phyloP scores from a whole-genome alignment of 2,888 invertebrate genomes.

The Leptodirus hochenwartii region DNA sequence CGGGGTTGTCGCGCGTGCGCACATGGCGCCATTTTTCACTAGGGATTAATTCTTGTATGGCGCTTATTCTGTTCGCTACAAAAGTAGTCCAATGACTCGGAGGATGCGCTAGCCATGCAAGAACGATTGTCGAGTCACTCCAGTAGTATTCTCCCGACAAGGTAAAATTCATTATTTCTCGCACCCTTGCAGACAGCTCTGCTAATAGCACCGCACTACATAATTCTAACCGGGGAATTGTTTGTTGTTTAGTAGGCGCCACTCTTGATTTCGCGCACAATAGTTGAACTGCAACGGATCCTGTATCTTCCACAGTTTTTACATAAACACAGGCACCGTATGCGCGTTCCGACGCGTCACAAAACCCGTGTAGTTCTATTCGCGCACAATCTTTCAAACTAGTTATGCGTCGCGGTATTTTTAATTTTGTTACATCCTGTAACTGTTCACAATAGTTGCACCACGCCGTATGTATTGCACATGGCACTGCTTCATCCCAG shows the following conservation, averaged over 20 bases:
- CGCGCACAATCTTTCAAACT: background rate
- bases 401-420: background rate
- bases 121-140: constrained; percentile 13
- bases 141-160: constrained; percentile 8
- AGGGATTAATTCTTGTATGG: constrained; percentile 6
- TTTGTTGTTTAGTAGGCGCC: constrained; percentile 11
- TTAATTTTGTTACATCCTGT: background rate
- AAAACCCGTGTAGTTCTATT: constrained; percentile 9
- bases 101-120: constrained; percentile 9
- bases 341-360: constrained; percentile 9
- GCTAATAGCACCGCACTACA: constrained; percentile 9
- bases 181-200: constrained; percentile 5
- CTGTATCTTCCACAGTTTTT: background rate
- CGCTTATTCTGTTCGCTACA: constrained; percentile 5
- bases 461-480: background rate
- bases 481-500: constrained; percentile 14
- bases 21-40: constrained; percentile 7
- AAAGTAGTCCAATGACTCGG: constrained; percentile 1
- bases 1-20: constrained; percentile 3
- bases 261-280: constrained; percentile 12
- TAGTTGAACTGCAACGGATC: constrained; percentile 5
- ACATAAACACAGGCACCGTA: constrained; percentile 12
- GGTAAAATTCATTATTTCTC: background rate
- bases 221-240: constrained; percentile 11
- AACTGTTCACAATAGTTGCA: background rate